Percentiles rank a stretch among this genome's conserved stretches.
Evolutionary conservation across 2,113 vertebrate species (phyloP).

Genomic region (Phodopus roborovskii): DNA sequence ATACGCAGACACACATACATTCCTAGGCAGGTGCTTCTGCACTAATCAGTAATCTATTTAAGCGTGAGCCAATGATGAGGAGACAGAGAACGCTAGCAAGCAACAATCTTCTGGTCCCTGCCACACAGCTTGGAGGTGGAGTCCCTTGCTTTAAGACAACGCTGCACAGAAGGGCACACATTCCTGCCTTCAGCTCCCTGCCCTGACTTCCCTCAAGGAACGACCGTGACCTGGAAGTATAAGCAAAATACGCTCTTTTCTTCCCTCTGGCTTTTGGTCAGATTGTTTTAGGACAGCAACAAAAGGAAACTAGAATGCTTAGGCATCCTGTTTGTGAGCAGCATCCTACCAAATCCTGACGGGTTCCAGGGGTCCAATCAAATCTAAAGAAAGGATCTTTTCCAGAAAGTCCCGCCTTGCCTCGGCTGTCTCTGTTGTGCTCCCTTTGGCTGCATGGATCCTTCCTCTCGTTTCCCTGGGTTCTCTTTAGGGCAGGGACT

Average conservation of each 20-base stretch:
- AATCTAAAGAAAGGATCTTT: not conserved
- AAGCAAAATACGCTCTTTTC: not conserved
- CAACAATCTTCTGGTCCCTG: too few species aligned
- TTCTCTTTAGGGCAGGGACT: not conserved
- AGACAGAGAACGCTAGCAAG: too few species aligned
- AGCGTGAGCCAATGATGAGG: not conserved
- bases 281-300: not conserved
- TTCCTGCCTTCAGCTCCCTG: not conserved
- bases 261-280: not conserved
- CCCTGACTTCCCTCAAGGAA: not conserved
- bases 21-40: not conserved
- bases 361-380: not conserved
- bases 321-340: not conserved
- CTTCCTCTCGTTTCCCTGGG: not conserved
- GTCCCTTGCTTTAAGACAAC: not conserved
- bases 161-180: not conserved
- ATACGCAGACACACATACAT: too few species aligned
- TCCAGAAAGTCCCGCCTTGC: not conserved
- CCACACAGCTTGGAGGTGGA: too few species aligned
- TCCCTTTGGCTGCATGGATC: too few species aligned
- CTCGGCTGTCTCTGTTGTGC: fast-evolving
- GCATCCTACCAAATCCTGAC: not conserved
- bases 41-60: not conserved
- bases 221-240: not conserved
- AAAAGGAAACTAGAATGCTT: not conserved